These are phyloP conservation scores for Gephyroberyx darwinii DNA, from an alignment of 2,797 vertebrate species.

Conservation along the genomic window DNA sequence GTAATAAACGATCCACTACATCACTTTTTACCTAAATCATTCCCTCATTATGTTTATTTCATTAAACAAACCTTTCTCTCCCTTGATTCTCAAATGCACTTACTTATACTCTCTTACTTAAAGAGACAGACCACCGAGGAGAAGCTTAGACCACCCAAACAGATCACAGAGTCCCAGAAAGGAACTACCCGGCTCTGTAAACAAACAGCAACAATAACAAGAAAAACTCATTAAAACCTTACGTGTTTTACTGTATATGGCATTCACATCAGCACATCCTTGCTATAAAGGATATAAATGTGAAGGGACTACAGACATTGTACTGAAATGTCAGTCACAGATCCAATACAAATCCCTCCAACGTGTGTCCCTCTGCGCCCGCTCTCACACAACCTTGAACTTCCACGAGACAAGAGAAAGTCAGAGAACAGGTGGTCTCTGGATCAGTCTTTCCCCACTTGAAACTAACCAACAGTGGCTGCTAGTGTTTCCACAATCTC, in stretches of 20 bases:
- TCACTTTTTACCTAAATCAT: neutral
- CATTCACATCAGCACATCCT: conserved; percentile 1
- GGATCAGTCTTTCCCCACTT: conserved; percentile 20
- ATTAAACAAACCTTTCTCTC: conserved; percentile 11
- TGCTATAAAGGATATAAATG: neutral
- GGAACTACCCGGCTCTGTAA: conserved; percentile 51
- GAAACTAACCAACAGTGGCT: conserved; percentile 44
- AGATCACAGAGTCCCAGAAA: conserved; percentile 58
- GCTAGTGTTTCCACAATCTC: conserved; percentile 46
- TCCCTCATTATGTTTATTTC: neutral
- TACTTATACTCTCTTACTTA: conserved; percentile 5
- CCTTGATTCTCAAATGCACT: neutral
- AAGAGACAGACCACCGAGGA: conserved; percentile 58
- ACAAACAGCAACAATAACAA: conserved; percentile 40
- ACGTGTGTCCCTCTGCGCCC: neutral
- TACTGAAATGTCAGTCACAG: neutral
- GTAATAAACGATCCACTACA: neutral
- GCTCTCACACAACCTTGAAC: conserved; percentile 30
- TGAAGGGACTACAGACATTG: neutral
- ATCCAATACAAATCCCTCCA: conserved; percentile 1
- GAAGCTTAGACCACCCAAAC: conserved; percentile 73
- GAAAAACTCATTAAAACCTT: conserved; percentile 34
- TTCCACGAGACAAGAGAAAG: conserved; percentile 34
- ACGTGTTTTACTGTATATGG: neutral
- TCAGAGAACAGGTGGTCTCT: conserved; percentile 39